phyloP scores from a whole-genome alignment of 2,113 vertebrate genomes.

The Eulemur rufifrons region DNA sequence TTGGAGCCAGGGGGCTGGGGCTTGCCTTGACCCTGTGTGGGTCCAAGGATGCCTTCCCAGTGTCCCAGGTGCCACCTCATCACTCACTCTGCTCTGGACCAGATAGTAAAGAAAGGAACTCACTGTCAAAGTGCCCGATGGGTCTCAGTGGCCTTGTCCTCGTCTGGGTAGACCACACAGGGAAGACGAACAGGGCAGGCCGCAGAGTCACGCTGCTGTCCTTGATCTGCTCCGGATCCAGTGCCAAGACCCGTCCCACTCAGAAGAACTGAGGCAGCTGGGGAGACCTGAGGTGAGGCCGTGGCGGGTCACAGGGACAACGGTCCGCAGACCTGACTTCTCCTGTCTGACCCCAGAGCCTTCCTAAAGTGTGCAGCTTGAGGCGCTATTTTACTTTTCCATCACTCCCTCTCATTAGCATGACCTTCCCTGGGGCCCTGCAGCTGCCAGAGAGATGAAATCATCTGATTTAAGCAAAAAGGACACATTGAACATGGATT shows the following conservation, averaged over 20 bases:
- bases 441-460: neutral
- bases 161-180: neutral
- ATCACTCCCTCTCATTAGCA: neutral
- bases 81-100: neutral
- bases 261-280: neutral
- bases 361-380: too few species aligned
- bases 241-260: neutral
- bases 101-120: neutral
- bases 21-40: too few species aligned
- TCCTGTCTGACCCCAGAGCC: fast-evolving
- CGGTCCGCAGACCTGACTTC: neutral
- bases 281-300: too few species aligned
- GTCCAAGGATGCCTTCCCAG: too few species aligned
- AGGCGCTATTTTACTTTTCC: neutral
- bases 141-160: neutral
- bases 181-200: neutral
- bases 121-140: fast-evolving
- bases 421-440: neutral
- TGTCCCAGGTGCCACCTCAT: neutral
- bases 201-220: too few species aligned
- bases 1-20: too few species aligned
- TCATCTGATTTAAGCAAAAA: neutral
- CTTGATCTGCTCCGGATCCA: neutral
- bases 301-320: neutral
- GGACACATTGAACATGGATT: fast-evolving